Percentiles rank a stretch among this genome's conserved stretches.
phyloP scores from a whole-genome alignment of 2,888 invertebrate genomes.

The Dyspetes luteomarginatus region DNA sequence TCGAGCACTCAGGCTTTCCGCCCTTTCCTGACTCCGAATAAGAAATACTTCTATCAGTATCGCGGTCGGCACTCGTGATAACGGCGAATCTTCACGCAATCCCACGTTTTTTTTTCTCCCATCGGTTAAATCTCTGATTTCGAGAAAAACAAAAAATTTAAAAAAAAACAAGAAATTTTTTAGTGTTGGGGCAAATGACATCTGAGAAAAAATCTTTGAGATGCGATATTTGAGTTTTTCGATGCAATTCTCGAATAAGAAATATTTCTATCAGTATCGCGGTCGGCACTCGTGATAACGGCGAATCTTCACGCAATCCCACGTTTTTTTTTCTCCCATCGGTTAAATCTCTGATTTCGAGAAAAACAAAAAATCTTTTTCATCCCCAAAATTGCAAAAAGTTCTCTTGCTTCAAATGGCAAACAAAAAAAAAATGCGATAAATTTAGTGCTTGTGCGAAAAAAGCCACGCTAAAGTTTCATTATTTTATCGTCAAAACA shows the following conservation, averaged over 20 bases:
- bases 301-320: no score
- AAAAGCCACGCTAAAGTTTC: conserved; percentile 21
- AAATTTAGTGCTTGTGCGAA: conserved; percentile 10
- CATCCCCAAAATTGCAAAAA: neutral
- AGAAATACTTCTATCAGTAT: conserved; percentile 70
- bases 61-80: conserved; percentile 74
- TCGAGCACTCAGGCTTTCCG: conserved; percentile 42
- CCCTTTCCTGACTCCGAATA: conserved; percentile 62
- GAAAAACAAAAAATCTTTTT: no score
- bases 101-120: conserved; percentile 4
- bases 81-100: conserved; percentile 68
- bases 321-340: neutral
- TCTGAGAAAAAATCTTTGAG: neutral
- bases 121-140: no score
- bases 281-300: no score
- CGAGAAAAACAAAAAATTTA: neutral
- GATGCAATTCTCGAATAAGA: no score
- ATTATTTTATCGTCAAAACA: neutral
- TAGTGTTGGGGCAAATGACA: neutral
- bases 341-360: neutral
- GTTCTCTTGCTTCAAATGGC: neutral
- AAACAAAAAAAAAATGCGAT: neutral
- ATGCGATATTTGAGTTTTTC: neutral
- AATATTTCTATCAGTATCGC: no score
- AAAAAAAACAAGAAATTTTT: neutral